phyloP scores from a whole-genome alignment of 2,113 vertebrate species.

The Euleptes europaea region DNA sequence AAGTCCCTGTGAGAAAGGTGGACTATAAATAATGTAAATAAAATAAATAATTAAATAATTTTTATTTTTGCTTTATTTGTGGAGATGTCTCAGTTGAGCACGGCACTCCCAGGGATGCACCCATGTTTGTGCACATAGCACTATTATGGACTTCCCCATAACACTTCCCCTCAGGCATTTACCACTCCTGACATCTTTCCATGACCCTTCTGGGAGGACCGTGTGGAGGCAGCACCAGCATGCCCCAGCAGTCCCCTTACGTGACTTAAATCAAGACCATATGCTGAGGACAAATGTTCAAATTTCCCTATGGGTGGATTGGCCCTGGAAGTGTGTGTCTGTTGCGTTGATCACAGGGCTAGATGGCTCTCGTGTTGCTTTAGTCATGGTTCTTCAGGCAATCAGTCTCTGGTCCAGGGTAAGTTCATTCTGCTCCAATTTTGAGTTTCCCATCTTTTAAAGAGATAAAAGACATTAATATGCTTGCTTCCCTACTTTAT shows the following conservation, averaged over 20 bases:
- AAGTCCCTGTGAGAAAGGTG: too few relatives aligned
- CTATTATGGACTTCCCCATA: not conserved
- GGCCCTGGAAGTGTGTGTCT: not conserved
- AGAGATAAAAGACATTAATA: slow-evolving; percentile 10
- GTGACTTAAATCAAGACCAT: not conserved
- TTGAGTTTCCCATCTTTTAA: not conserved
- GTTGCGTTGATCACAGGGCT: not conserved
- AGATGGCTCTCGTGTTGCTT: not conserved
- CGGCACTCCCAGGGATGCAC: not conserved
- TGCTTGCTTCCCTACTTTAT: not conserved
- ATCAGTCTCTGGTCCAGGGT: not conserved
- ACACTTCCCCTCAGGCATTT: not conserved
- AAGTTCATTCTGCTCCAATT: not conserved
- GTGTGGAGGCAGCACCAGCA: too few relatives aligned
- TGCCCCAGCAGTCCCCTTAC: not conserved
- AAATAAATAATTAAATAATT: too few relatives aligned
- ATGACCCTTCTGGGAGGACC: not conserved
- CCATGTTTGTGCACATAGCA: not conserved
- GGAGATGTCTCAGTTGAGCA: not conserved
- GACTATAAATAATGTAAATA: too few relatives aligned
- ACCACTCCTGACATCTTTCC: not conserved
- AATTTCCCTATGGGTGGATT: not conserved
- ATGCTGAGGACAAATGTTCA: not conserved
- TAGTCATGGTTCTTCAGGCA: not conserved
- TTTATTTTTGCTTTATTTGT: not conserved